phyloP scores from a whole-genome alignment of 2,888 invertebrate genomes.

The Aproaerema taeniolella region DNA sequence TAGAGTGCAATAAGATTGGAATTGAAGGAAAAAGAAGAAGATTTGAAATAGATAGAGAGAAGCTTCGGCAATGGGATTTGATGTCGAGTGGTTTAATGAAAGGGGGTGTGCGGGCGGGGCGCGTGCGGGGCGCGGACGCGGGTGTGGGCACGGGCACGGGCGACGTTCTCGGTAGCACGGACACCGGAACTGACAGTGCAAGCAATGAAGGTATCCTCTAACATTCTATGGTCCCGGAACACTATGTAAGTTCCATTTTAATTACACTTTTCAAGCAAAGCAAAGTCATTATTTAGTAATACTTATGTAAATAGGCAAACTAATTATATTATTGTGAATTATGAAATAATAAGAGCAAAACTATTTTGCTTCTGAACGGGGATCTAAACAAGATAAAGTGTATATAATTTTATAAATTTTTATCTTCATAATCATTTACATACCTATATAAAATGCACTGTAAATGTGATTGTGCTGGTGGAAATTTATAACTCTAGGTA shows the following conservation, averaged over 20 bases:
- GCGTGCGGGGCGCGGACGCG: slow-evolving; percentile 48
- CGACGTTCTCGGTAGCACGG: slow-evolving; percentile 56
- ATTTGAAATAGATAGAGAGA: slow-evolving; percentile 88
- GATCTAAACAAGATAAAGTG: slow-evolving; percentile 63
- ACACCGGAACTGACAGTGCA: slow-evolving; percentile 65
- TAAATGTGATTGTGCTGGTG: slow-evolving; percentile 13
- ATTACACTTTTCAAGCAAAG: slow-evolving; percentile 41
- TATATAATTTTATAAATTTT: no score
- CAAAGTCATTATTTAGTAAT: slow-evolving; percentile 55
- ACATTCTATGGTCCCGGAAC: slow-evolving; percentile 63
- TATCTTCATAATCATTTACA: no score
- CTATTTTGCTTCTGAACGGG: slow-evolving; percentile 24
- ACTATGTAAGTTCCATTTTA: slow-evolving; percentile 34
- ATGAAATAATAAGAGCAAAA: slow-evolving; percentile 18
- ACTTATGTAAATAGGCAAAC: slow-evolving; percentile 57
- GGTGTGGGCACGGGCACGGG: slow-evolving; percentile 50
- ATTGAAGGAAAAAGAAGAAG: slow-evolving; percentile 48
- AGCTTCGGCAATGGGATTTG: slow-evolving; percentile 91
- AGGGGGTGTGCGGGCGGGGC: slow-evolving; percentile 52
- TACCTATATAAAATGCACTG: no score
- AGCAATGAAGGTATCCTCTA: slow-evolving; percentile 74
- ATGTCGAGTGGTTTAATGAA: slow-evolving; percentile 89
- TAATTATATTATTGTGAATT: slow-evolving; percentile 22
- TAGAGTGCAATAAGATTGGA: slow-evolving; percentile 21
- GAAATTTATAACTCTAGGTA: no score